Evolutionary conservation across 2,797 vertebrate species (phyloP), one percentile per base, ranked within the genome.

Genomic region (Sorex maritimensis): DNA sequence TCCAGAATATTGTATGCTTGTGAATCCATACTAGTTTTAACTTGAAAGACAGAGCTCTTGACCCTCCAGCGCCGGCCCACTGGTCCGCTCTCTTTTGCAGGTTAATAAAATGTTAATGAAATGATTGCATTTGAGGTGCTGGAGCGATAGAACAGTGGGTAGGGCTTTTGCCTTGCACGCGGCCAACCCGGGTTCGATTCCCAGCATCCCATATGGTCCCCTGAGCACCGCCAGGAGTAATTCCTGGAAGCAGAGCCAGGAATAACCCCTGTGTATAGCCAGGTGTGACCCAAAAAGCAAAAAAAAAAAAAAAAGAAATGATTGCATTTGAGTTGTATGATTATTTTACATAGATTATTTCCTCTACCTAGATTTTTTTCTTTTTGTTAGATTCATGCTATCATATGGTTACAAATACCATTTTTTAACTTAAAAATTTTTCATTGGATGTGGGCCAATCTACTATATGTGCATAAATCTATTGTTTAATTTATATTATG

Each of bases 1-100:
- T 81, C 21, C 6, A 88, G 23, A 88, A 74, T 72, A 93, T 52
- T 19, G 92, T 63, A 79, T 65, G 24, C 13, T 88, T 89, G 65
- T 78, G 65, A 85, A 23, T 41, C 58, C 21, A 49, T 77, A 15
- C 38, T 38, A 38, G 4, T n/a, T 86, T n/a, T 71, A 71, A 80
- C 10, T 26, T 79, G 28, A 65, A 83, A 67, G 0, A 7, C 34
- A n/a, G 73, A 55, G 14, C 19, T 83, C 49, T 38, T 30, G 38
- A 89, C 79, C 34, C 34, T 34, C 34, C 34, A 34, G 34, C 34
- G 34, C 34, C 34, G 34, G 34, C 34, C 34, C 34, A 34, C 34
- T 34, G 34, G 34, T 34, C 34, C 34, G 34, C 34, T 34, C 34
- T 34, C 34, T 34, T 34, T 34, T 34, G 34, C 34, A 34, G 34